Conservation (phyloP, 2,113 vertebrate genomes). For the Canis aureus region DNA sequence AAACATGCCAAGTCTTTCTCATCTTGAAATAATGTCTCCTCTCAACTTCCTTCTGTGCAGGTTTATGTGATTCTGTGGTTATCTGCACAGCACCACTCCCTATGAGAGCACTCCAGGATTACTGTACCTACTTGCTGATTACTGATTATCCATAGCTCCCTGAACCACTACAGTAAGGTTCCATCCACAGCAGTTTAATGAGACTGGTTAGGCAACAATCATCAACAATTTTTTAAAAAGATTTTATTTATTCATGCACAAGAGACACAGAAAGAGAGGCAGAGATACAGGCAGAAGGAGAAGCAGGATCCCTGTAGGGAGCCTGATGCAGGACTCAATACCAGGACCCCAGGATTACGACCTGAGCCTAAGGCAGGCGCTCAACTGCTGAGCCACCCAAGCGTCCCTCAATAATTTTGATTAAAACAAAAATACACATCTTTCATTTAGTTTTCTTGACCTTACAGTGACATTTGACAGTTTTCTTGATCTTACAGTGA, state of each 20-base stretch:
- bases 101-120: not conserved
- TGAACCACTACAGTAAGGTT: not conserved
- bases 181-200: not conserved
- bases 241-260: too few relatives aligned
- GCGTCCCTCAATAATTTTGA: not conserved
- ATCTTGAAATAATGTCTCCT: not conserved
- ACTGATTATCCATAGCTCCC: not conserved
- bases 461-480: not conserved
- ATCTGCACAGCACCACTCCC: too few relatives aligned
- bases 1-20: not conserved
- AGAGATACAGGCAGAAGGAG: too few relatives aligned
- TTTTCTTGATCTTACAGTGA: not conserved
- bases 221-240: not conserved
- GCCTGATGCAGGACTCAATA: too few relatives aligned
- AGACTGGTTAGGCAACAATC: not conserved
- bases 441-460: not conserved
- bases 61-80: too few relatives aligned
- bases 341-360: too few relatives aligned
- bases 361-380: too few relatives aligned
- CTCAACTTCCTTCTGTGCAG: not conserved
- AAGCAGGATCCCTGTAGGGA: too few relatives aligned
- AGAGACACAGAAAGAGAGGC: too few relatives aligned
- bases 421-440: not conserved
- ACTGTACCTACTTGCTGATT: not conserved
- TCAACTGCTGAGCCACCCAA: too few relatives aligned